Base-by-base conservation (phyloP, 1,140 invertebrate genomes). In the Globodera ellingtonae region DNA sequence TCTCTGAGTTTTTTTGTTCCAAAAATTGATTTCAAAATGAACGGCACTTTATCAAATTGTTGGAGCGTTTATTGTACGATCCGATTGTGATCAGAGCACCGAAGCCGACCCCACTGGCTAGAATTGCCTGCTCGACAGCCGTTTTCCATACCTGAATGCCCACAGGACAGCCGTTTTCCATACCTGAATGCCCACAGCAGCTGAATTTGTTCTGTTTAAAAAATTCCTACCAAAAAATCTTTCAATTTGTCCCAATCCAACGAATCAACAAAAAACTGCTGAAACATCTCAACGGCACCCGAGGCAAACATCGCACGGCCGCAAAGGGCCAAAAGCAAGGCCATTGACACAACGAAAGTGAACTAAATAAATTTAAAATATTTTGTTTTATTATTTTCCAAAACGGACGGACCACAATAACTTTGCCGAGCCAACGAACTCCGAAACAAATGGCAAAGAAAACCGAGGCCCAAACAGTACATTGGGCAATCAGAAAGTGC, bases 11-110 rank as follows among this genome's bases (percentile, higher is more conserved):
- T 46, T 35, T 71, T 81, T 56, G 15, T 35, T 15, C 74, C 5
- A 6, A 13, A 15, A 44, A 70, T 46, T 52, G 8, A 67, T 21
- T 3, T 24, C 5, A 47, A 80, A 79, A 24, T 59, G 44, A 66
- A 81, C 8, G 7, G 0, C 10, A 87, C 86, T 82, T 62, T n/a
- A 89, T 84, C n/a, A 89, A 78, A 77, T 89, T 89, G 79, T 88
- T 89, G 50, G 83, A 83, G 35, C 86, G 81, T 75, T 89, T 89
- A 69, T 88, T 89, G 81, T 89, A 89, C 13, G 84, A 86, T 8
- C 81, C 86, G 47, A 89, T 86, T 8, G 87, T 89, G 78, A 89
- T 89, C 47, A 86, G 87, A n/a, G 84, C 87, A 8, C 87, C 87
- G 72, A 89, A 89, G n/a, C 87, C 88, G 50, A 89, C 82, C 47